Conservation (phyloP, 2,113 vertebrate species). For the Cyprinodon tularosa region DNA sequence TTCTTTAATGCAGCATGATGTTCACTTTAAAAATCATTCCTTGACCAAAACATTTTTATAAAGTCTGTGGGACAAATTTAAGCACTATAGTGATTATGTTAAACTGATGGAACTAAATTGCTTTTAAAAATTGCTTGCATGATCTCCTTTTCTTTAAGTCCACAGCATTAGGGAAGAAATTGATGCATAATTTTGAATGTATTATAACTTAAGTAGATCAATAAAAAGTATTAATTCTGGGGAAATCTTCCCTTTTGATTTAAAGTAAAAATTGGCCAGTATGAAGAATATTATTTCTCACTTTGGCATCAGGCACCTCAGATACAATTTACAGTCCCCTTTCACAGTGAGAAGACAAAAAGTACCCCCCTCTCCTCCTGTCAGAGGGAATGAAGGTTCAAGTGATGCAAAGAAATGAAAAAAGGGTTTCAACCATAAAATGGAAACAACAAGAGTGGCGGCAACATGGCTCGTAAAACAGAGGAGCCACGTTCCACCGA, state of each 20-base stretch:
- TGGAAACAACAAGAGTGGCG: slow-evolving; percentile 24
- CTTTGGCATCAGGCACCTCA: background rate
- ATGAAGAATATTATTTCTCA: slow-evolving; percentile 23
- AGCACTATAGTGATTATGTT: background rate
- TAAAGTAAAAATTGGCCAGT: slow-evolving; percentile 27
- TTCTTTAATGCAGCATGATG: background rate
- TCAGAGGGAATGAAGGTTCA: slow-evolving; percentile 23
- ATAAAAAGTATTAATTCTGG: background rate
- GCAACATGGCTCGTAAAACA: slow-evolving; percentile 35
- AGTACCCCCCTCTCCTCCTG: slow-evolving; percentile 2
- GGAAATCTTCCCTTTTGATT: slow-evolving; percentile 1
- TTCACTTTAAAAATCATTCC: background rate
- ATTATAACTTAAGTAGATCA: slow-evolving; percentile 21
- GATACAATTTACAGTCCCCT: slow-evolving; percentile 4
- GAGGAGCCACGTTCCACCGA: slow-evolving; percentile 40
- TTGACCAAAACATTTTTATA: background rate
- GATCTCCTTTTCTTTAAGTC: slow-evolving; percentile 11
- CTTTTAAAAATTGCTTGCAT: slow-evolving; percentile 6
- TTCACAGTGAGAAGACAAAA: slow-evolving; percentile 16
- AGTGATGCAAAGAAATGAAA: slow-evolving; percentile 22
- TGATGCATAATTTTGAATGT: slow-evolving; percentile 30
- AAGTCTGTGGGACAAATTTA: background rate
- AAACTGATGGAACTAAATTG: background rate
- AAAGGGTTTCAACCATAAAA: slow-evolving; percentile 31
- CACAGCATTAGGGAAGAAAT: slow-evolving; percentile 11